These are phyloP conservation scores for Cyprinodon brontotheroides DNA, from an alignment of 2,113 vertebrate species.

Conservation along the genomic window DNA sequence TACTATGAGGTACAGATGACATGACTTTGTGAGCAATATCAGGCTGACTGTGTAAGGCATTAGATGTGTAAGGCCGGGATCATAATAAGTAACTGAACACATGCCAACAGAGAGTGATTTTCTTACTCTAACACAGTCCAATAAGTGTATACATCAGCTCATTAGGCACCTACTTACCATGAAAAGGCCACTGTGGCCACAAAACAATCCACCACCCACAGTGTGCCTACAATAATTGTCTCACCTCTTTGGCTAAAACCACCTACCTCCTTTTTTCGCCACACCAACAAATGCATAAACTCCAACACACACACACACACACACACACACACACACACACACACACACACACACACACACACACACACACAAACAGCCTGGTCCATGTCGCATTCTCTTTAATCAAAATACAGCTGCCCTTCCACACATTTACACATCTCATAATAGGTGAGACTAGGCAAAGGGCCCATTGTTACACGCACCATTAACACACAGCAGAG, in stretches of 20 bases:
- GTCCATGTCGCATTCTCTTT: constrained; percentile 24
- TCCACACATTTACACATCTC: constrained; percentile 61
- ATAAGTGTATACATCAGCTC: constrained; percentile 55
- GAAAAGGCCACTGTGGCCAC: constrained; percentile 63
- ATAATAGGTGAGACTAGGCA: constrained; percentile 45
- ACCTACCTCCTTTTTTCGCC: constrained; percentile 10
- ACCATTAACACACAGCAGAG: constrained; percentile 70
- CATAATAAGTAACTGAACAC: background rate
- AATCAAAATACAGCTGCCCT: constrained; percentile 59
- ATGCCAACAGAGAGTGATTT: constrained; percentile 41
- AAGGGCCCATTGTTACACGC: constrained; percentile 62
- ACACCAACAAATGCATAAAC: constrained; percentile 9
- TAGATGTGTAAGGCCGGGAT: background rate
- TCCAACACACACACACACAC: constrained; percentile 6
- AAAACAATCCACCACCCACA: constrained; percentile 62
- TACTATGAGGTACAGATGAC: too few species aligned
- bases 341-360: constrained; percentile 10
- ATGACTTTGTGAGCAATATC: background rate
- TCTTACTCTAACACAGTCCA: constrained; percentile 40
- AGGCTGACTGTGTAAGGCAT: background rate
- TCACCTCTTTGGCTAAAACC: constrained; percentile 34
- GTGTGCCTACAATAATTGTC: constrained; percentile 28
- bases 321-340: constrained; percentile 3
- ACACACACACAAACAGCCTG: constrained; percentile 10
- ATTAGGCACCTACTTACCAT: constrained; percentile 65